Evolutionary conservation across 2,113 vertebrate genomes (phyloP).

Genomic region (Python bivittatus): DNA sequence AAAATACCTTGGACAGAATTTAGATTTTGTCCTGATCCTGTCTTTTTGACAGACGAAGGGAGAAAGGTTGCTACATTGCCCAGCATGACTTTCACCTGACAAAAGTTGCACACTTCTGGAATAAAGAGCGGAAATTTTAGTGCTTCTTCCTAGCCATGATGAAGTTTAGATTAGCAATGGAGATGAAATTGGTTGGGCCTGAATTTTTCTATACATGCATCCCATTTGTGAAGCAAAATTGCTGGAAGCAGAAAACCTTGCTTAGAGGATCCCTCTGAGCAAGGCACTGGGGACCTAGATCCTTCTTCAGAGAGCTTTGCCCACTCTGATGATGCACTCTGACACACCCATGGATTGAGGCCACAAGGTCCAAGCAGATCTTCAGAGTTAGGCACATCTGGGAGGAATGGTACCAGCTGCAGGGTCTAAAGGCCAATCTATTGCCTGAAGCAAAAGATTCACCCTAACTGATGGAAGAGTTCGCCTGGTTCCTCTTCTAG

Average conservation of each 20-base stretch:
- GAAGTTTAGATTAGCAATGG: neutral
- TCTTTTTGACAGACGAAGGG: no score
- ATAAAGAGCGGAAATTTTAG: neutral
- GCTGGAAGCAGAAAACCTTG: neutral
- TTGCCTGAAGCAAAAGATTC: neutral
- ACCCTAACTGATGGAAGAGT: neutral
- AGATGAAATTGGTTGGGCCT: neutral
- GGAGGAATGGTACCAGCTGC: neutral
- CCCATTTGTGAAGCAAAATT: neutral
- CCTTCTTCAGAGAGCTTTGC: neutral
- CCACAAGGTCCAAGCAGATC: neutral
- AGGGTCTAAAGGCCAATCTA: neutral
- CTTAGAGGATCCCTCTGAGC: neutral
- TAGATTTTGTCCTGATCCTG: no score
- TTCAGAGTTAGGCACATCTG: neutral
- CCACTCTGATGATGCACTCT: neutral
- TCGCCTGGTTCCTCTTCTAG: conserved; percentile 11
- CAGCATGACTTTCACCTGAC: neutral
- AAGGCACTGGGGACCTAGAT: fast-evolving
- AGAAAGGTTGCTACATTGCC: no score
- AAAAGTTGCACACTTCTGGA: neutral
- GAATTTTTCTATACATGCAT: neutral
- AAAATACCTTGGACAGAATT: no score
- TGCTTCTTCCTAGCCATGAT: neutral
- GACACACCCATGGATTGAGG: neutral